These are phyloP conservation scores for Penaeus indicus DNA, from an alignment of 1,140 invertebrate genomes.

Conservation along the genomic window DNA sequence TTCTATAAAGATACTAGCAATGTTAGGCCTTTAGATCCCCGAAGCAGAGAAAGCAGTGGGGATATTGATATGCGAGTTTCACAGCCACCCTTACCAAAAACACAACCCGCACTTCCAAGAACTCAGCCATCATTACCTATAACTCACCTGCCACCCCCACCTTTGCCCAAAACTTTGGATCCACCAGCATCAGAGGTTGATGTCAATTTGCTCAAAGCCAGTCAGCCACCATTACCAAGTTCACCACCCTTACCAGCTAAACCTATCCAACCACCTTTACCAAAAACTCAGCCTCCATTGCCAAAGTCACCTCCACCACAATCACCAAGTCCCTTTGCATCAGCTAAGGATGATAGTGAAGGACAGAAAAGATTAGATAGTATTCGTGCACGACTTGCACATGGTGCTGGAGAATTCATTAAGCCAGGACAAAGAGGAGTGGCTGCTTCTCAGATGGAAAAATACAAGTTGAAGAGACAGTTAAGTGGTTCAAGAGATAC, in stretches of 20 bases:
- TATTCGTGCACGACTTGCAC: conserved; percentile 50
- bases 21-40: too few relatives aligned
- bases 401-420: conserved; percentile 41
- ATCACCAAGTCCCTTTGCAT: conserved; percentile 5
- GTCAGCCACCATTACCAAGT: not conserved
- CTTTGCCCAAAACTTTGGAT: too few relatives aligned
- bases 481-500: conserved; percentile 19
- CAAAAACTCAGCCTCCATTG: conserved; percentile 6
- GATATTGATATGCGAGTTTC: too few relatives aligned
- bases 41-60: too few relatives aligned
- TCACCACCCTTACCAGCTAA: not conserved
- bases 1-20: too few relatives aligned
- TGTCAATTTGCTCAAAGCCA: too few relatives aligned
- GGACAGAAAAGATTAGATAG: conserved; percentile 38
- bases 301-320: conserved; percentile 27
- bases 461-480: conserved; percentile 49
- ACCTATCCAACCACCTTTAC: not conserved
- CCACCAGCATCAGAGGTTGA: too few relatives aligned
- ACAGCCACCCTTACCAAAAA: too few relatives aligned
- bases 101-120: too few relatives aligned
- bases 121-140: too few relatives aligned
- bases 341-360: conserved; percentile 23
- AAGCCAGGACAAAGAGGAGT: conserved; percentile 54
- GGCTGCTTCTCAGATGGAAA: conserved; percentile 53
- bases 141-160: too few relatives aligned